Base-by-base conservation (phyloP, 2,888 invertebrate genomes). In the Tetanocera ferruginea region DNA sequence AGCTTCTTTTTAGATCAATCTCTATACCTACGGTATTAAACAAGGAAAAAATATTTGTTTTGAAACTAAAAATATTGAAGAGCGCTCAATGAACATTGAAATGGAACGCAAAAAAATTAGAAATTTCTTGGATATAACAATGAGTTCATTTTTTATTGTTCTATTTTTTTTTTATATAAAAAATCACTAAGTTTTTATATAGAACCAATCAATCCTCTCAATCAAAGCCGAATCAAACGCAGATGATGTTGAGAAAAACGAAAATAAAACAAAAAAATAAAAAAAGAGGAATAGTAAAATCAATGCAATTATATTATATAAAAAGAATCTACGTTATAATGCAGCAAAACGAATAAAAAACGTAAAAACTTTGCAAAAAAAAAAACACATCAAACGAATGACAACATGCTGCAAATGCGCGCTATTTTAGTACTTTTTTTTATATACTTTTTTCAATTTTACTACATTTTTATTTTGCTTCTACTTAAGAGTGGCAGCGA, bases 191-290 rank as follows among this genome's bases (percentile, higher is more conserved):
- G 1, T 37, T 37, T 37, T 37, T 37, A 1, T 8, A 37, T 6
- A 11, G 14, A 43, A 43, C 43, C 74, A 73, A 73, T 73, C 73
- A 62, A 25, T n/a, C 28, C 49, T 73, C 52, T 74, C 77, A 80
- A 80, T 80, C 77, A 80, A 66, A 67, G 76, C 77, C 76, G 67
- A 71, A 77, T 78, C 79, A 78, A 79, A 76, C 71, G 77, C 80
- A 79, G 78, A 74, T 62, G 72, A 57, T 66, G 55, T 66, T 23
- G 62, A 37, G 31, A 76, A 52, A 71, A 64, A 76, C 3, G 57
- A 77, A 67, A 52, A 77, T 19, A 75, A 73, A 78, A 25, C 5
- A 19, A 43, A 19, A 49, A 76, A 74, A 52, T 52, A 76, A 49
- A 70, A 14, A 43, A 57, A 55, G 69, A 57, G 34, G 72, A 67